phyloP scores from a whole-genome alignment of 2,888 invertebrate species.

The Dascillus cervinus region DNA sequence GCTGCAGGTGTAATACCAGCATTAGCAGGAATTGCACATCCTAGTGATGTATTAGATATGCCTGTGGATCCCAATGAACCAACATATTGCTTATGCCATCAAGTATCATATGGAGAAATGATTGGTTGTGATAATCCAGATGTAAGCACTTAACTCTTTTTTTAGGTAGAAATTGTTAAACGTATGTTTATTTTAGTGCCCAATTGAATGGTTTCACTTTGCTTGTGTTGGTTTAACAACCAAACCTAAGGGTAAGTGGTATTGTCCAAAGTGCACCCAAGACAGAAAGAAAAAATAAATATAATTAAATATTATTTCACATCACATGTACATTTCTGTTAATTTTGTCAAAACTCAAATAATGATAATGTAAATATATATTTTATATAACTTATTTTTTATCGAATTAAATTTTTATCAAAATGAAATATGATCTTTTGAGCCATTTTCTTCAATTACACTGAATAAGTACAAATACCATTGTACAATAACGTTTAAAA shows the following conservation, averaged over 20 bases:
- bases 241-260: slow-evolving; percentile 94
- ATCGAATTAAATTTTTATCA: too few relatives aligned
- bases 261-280: slow-evolving; percentile 85
- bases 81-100: slow-evolving; percentile 96
- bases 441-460: too few relatives aligned
- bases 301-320: too few relatives aligned
- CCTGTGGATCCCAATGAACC: slow-evolving; percentile 97
- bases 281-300: slow-evolving; percentile 72
- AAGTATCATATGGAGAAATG: slow-evolving; percentile 96
- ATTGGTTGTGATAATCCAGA: slow-evolving; percentile 93
- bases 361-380: too few relatives aligned
- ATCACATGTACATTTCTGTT: too few relatives aligned
- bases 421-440: too few relatives aligned
- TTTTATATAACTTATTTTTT: too few relatives aligned
- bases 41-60: slow-evolving; percentile 86
- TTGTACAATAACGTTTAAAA: too few relatives aligned
- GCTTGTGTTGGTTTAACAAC: slow-evolving; percentile 85
- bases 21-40: slow-evolving; percentile 63
- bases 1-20: slow-evolving; percentile 41
- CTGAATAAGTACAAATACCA: too few relatives aligned
- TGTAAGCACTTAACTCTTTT: slow-evolving; percentile 44
- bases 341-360: too few relatives aligned
- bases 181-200: slow-evolving; percentile 48
- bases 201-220: slow-evolving; percentile 95
- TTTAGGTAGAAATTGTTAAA: slow-evolving; percentile 6